Conservation (phyloP, 2,113 vertebrate species). For the Alethe diademata region DNA sequence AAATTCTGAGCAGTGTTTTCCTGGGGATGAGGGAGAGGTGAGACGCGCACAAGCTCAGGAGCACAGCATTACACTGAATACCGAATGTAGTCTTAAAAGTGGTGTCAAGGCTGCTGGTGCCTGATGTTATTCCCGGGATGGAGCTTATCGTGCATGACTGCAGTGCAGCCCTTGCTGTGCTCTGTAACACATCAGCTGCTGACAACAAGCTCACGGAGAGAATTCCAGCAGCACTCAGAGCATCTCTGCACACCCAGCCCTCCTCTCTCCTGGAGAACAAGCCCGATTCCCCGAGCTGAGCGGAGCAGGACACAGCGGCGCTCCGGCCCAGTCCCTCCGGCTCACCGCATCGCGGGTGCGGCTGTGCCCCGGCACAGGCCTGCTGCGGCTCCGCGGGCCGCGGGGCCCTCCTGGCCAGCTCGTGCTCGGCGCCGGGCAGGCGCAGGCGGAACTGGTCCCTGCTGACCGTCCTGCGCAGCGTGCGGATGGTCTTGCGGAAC, state of each 20-base stretch:
- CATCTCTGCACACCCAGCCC: background rate
- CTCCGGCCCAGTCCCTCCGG: background rate
- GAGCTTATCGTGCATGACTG: background rate
- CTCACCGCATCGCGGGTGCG: slow-evolving; percentile 89
- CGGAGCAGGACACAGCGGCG: rapidly evolving
- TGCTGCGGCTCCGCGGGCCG: slow-evolving; percentile 72
- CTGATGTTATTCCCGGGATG: background rate
- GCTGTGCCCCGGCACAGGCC: slow-evolving; percentile 81
- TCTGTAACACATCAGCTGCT: background rate
- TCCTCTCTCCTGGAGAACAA: background rate
- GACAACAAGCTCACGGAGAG: background rate
- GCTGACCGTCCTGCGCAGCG: slow-evolving; percentile 89
- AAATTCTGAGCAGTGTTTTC: background rate
- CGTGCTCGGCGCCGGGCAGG: slow-evolving; percentile 82
- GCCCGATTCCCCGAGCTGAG: background rate
- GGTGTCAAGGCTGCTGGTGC: background rate
- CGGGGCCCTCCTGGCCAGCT: slow-evolving; percentile 77
- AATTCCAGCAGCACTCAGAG: background rate
- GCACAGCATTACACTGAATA: background rate
- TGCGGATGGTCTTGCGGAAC: slow-evolving; percentile 90
- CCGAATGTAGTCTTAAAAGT: background rate
- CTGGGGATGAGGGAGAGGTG: background rate
- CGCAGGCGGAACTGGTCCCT: slow-evolving; percentile 92
- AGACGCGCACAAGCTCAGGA: background rate
- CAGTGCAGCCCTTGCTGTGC: background rate